A percentile compares a stretch with the other conserved stretches of the same genome.
Evolutionary conservation across 2,797 vertebrate genomes (phyloP).

Genomic region (Ficedula albicollis): DNA sequence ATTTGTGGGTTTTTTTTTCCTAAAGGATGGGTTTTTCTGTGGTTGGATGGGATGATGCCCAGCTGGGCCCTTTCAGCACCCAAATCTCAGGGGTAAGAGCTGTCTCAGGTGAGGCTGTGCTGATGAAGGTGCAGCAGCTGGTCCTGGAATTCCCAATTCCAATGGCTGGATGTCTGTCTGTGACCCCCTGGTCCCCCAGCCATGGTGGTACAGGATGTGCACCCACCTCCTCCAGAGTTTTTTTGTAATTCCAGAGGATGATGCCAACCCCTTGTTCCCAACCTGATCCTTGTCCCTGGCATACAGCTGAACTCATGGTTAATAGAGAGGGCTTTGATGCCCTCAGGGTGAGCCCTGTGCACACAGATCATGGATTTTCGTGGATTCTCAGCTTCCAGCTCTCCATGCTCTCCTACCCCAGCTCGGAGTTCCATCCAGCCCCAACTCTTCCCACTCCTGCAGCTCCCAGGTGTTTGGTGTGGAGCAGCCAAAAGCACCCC

Average conservation of each 20-base stretch:
- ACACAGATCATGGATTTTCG: rapidly evolving
- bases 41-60: neutral
- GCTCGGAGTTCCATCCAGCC: neutral
- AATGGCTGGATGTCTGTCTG: rapidly evolving
- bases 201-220: neutral
- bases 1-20: rapidly evolving
- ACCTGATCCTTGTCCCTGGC: neutral
- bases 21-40: neutral
- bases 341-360: neutral
- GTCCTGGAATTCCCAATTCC: rapidly evolving
- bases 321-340: neutral
- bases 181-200: too few relatives aligned
- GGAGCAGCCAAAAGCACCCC: neutral
- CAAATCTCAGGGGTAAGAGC: neutral
- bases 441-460: neutral
- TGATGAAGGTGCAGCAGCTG: neutral
- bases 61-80: neutral
- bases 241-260: neutral
- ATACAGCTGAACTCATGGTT: too few relatives aligned
- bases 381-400: neutral
- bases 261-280: neutral
- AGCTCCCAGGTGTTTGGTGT: neutral
- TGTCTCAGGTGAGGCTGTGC: neutral
- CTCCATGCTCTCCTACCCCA: rapidly evolving
- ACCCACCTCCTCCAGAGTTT: too few relatives aligned